phyloP scores from a whole-genome alignment of 2,797 vertebrate genomes.

The Hyperoplus lanceolatus region DNA sequence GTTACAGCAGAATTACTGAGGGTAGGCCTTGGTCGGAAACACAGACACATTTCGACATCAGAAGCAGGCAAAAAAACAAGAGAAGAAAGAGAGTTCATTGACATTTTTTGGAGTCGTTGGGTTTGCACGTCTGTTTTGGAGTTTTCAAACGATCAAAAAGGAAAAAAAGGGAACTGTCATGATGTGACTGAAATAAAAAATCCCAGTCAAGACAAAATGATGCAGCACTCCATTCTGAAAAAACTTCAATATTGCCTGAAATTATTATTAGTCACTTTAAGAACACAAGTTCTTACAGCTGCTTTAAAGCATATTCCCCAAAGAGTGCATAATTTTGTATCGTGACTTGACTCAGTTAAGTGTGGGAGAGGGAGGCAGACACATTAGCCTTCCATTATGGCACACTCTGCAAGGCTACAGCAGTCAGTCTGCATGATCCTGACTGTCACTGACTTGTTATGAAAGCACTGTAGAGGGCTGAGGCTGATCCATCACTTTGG shows the following conservation, averaged over 20 bases:
- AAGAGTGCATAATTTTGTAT: constrained; percentile 50
- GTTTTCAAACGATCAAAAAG: constrained; percentile 49
- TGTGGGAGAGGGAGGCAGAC: constrained; percentile 75
- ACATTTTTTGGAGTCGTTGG: constrained; percentile 51
- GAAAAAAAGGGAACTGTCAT: constrained; percentile 2
- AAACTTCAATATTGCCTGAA: constrained; percentile 42
- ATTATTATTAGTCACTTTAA: constrained; percentile 48
- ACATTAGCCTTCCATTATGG: constrained; percentile 79
- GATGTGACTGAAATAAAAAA: constrained; percentile 45
- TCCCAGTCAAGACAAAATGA: constrained; percentile 48
- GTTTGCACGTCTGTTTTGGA: constrained; percentile 44
- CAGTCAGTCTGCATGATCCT: constrained; percentile 78
- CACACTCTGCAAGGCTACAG: constrained; percentile 73
- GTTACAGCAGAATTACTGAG: constrained; percentile 75
- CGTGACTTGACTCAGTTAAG: constrained; percentile 74
- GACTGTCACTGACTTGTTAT: constrained; percentile 81
- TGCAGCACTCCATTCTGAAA: constrained; percentile 21
- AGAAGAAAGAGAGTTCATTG: constrained; percentile 52
- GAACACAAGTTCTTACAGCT: constrained; percentile 54
- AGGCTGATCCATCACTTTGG: constrained; percentile 76
- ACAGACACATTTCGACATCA: constrained; percentile 71
- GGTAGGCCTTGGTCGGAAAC: constrained; percentile 56
- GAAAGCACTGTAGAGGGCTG: constrained; percentile 68
- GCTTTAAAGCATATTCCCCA: constrained; percentile 62
- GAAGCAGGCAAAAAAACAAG: constrained; percentile 43